Conservation (phyloP, 2,888 invertebrate species). For the Heteropelma amictum region DNA sequence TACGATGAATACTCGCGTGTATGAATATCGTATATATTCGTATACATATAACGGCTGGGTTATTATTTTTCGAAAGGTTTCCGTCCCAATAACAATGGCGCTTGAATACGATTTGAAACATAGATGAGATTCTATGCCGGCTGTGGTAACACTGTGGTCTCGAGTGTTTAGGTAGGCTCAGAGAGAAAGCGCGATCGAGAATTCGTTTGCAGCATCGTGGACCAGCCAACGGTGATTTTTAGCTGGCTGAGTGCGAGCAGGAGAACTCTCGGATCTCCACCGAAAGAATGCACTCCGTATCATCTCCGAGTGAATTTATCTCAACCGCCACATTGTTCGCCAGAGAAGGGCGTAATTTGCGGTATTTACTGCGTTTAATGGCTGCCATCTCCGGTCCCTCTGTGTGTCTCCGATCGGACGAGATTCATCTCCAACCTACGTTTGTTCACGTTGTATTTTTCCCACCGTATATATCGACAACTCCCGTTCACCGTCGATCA, state of each 20-base stretch:
- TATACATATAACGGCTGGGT: constrained; percentile 10
- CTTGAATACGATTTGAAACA: constrained; percentile 56
- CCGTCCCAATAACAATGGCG: constrained; percentile 43
- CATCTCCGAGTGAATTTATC: too few relatives aligned
- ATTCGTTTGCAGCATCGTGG: neutral
- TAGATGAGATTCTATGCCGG: constrained; percentile 54
- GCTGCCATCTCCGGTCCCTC: too few relatives aligned
- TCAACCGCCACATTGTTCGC: too few relatives aligned
- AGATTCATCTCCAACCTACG: neutral
- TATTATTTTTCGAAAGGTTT: constrained; percentile 52
- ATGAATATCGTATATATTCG: neutral
- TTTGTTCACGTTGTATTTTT: constrained; percentile 6
- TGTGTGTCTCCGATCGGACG: too few relatives aligned
- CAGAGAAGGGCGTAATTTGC: too few relatives aligned
- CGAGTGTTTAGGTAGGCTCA: constrained; percentile 63
- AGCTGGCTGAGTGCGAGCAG: too few relatives aligned
- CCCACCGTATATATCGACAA: constrained; percentile 14
- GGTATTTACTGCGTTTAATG: too few relatives aligned
- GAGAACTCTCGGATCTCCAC: too few relatives aligned
- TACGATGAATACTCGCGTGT: constrained; percentile 7
- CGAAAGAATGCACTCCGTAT: too few relatives aligned
- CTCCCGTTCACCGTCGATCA: constrained; percentile 23
- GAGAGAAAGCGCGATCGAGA: neutral
- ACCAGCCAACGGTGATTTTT: neutral
- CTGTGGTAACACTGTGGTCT: constrained; percentile 62